phyloP scores from a whole-genome alignment of 2,797 vertebrate genomes.

The Muscicapa striata region DNA sequence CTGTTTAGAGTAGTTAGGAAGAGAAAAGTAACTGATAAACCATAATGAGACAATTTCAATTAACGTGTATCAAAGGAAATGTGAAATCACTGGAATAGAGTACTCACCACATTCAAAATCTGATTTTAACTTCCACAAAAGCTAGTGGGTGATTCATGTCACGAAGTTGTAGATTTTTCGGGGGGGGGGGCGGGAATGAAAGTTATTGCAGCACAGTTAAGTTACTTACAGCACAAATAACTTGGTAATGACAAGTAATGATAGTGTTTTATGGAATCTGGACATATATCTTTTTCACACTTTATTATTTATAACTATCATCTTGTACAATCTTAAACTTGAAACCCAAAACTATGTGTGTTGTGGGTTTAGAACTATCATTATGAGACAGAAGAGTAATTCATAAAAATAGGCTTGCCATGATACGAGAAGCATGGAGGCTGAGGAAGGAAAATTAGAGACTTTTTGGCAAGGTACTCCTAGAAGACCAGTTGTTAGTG shows the following conservation, averaged over 20 bases:
- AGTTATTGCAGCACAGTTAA: neutral
- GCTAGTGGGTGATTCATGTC: neutral
- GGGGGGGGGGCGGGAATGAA: fast-evolving
- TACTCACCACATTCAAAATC: neutral
- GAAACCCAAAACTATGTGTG: neutral
- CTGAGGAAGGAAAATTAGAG: neutral
- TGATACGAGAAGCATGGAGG: neutral
- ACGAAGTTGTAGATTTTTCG: neutral
- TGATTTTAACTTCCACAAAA: neutral
- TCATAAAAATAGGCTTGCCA: neutral
- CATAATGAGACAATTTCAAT: neutral
- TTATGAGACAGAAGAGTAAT: neutral
- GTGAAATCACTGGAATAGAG: neutral
- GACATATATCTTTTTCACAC: neutral
- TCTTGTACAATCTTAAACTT: neutral
- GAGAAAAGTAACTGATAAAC: neutral
- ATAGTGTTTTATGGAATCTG: neutral
- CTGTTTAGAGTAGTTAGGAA: neutral
- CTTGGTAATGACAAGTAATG: neutral
- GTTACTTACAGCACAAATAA: neutral
- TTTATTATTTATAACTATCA: neutral
- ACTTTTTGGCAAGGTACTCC: neutral
- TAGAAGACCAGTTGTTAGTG: neutral
- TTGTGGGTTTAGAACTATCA: neutral
- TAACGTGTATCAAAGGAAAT: neutral